These are phyloP conservation scores for Chaunax sp. DNA, from an alignment of 2,797 vertebrate species.

Conservation along the genomic window DNA sequence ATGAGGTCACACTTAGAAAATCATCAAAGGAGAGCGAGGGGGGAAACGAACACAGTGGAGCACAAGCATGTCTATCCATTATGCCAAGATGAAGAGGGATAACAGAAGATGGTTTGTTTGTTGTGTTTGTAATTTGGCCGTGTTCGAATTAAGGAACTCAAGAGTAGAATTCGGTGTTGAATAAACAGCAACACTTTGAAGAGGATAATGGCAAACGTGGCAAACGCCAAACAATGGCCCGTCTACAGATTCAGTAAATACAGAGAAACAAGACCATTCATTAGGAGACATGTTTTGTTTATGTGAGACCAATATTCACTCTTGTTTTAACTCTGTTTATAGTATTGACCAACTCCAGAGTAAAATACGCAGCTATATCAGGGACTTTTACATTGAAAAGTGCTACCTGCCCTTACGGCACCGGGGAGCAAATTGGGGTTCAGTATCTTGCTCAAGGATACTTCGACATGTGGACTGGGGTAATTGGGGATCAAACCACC, in stretches of 20 bases:
- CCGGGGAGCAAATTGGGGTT: no score
- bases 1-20: constrained; percentile 64
- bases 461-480: no score
- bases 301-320: no score
- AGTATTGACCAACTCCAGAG: no score
- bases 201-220: neutral
- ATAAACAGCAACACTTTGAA: neutral
- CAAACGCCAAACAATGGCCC: no score
- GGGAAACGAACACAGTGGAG: constrained; percentile 1
- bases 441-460: no score
- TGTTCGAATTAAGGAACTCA: neutral
- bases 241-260: no score
- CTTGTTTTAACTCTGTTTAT: neutral
- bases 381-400: neutral
- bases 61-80: constrained; percentile 16
- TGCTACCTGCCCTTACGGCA: no score
- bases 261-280: neutral
- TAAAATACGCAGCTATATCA: no score
- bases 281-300: neutral
- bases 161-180: neutral
- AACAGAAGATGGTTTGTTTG: neutral
- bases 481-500: no score
- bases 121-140: neutral
- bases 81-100: neutral
- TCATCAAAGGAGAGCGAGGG: constrained; percentile 37